phyloP scores from a whole-genome alignment of 2,797 vertebrate species.

The Schizopygopsis pylzovi region DNA sequence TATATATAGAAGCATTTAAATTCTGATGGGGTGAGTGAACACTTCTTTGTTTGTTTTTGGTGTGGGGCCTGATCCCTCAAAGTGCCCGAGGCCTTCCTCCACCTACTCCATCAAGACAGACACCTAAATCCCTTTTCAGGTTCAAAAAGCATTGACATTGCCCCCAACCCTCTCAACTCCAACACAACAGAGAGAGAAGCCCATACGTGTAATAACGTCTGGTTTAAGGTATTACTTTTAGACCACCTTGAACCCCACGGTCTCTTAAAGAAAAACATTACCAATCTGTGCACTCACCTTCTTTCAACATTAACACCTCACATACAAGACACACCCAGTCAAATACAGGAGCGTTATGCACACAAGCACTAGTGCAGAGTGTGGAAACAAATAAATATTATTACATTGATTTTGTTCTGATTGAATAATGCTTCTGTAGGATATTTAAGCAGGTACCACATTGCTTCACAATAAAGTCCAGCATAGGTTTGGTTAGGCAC shows the following conservation, averaged over 20 bases:
- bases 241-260: slow-evolving; percentile 32
- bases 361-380: slow-evolving; percentile 26
- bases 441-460: neutral
- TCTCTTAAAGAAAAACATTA: slow-evolving; percentile 59
- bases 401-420: slow-evolving; percentile 5
- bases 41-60: slow-evolving; percentile 72
- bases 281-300: slow-evolving; percentile 58
- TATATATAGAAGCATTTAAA: slow-evolving; percentile 30
- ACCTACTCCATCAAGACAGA: slow-evolving; percentile 63
- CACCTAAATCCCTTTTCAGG: slow-evolving; percentile 65
- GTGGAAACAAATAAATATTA: slow-evolving; percentile 40
- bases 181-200: slow-evolving; percentile 32
- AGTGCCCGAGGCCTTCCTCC: slow-evolving; percentile 66
- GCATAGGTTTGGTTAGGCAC: neutral
- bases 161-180: slow-evolving; percentile 46
- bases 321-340: slow-evolving; percentile 55
- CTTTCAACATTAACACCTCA: slow-evolving; percentile 35
- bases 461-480: neutral
- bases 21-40: slow-evolving; percentile 69
- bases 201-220: slow-evolving; percentile 34
- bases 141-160: slow-evolving; percentile 47
- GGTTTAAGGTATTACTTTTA: slow-evolving; percentile 29
- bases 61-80: slow-evolving; percentile 69
- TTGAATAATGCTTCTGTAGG: neutral
- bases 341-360: slow-evolving; percentile 44